phyloP scores from a whole-genome alignment of 1,140 invertebrate species.

The Drosophila persimilis region DNA sequence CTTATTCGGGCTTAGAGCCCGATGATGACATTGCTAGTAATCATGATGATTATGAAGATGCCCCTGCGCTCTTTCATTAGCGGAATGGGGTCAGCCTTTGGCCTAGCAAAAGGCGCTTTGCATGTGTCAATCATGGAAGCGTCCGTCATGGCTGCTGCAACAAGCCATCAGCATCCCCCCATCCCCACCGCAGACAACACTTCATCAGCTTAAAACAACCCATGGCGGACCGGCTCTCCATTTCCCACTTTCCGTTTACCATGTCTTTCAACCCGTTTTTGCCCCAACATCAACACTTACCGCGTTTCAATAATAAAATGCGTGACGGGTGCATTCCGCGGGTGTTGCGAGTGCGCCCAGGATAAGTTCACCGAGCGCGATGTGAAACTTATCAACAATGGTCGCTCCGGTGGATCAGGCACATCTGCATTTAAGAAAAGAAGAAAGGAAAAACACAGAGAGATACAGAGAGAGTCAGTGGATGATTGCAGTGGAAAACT shows the following conservation, averaged over 20 bases:
- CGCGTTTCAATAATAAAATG: constrained; percentile 90
- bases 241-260: no score
- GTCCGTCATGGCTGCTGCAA: constrained; percentile 12
- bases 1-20: constrained; percentile 4
- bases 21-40: neutral
- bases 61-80: constrained; percentile 41
- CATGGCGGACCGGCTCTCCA: no score
- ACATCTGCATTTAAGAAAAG: constrained; percentile 84
- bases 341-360: constrained; percentile 89
- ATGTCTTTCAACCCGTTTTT: neutral
- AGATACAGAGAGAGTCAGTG: neutral
- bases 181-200: constrained; percentile 1
- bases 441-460: constrained; percentile 27
- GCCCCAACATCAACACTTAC: constrained; percentile 84
- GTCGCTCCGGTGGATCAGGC: constrained; percentile 88
- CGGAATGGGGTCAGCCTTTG: constrained; percentile 44
- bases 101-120: constrained; percentile 24
- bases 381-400: constrained; percentile 89
- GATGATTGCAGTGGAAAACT: constrained; percentile 40
- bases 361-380: constrained; percentile 89
- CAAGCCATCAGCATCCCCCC: constrained; percentile 4
- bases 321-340: constrained; percentile 87
- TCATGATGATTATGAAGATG: constrained; percentile 13
- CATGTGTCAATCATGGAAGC: constrained; percentile 48
- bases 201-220: constrained; percentile 47